These are phyloP conservation scores for Hylaea fasciaria DNA, from an alignment of 2,888 invertebrate genomes.

Conservation along the genomic window DNA sequence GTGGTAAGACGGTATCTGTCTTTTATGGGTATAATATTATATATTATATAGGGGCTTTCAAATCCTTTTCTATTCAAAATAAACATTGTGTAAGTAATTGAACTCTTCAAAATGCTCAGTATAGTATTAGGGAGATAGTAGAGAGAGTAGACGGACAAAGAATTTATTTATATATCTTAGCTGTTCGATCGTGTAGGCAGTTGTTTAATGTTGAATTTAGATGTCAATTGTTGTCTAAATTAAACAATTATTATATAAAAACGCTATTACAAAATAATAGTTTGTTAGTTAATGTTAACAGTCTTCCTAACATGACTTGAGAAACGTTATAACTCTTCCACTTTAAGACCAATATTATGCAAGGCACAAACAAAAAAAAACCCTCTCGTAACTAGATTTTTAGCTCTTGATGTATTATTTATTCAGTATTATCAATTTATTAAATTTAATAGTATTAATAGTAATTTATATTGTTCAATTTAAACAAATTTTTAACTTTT, in stretches of 20 bases:
- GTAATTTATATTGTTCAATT: too few species aligned
- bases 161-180: conserved; percentile 25
- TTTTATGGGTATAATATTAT: too few species aligned
- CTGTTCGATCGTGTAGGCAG: conserved; percentile 19
- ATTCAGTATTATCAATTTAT: too few species aligned
- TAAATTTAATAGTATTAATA: too few species aligned
- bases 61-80: too few species aligned
- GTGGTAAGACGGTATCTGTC: too few species aligned
- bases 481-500: too few species aligned
- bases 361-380: conserved; percentile 16
- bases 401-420: conserved; percentile 1
- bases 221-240: conserved; percentile 39
- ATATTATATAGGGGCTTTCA: too few species aligned
- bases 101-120: conserved; percentile 11
- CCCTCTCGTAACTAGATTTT: conserved; percentile 18
- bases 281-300: too few species aligned
- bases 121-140: neutral
- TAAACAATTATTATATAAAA: neutral
- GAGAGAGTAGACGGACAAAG: conserved; percentile 1
- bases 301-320: too few species aligned
- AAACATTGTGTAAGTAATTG: too few species aligned
- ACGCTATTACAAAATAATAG: too few species aligned
- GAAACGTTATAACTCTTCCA: conserved; percentile 12
- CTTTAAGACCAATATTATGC: conserved; percentile 16
- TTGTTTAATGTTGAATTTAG: conserved; percentile 36